Percentiles rank a stretch among this genome's conserved stretches.
These are phyloP conservation scores for Hyperopisus bebe DNA, from an alignment of 2,113 vertebrate species.

Conservation along the genomic window DNA sequence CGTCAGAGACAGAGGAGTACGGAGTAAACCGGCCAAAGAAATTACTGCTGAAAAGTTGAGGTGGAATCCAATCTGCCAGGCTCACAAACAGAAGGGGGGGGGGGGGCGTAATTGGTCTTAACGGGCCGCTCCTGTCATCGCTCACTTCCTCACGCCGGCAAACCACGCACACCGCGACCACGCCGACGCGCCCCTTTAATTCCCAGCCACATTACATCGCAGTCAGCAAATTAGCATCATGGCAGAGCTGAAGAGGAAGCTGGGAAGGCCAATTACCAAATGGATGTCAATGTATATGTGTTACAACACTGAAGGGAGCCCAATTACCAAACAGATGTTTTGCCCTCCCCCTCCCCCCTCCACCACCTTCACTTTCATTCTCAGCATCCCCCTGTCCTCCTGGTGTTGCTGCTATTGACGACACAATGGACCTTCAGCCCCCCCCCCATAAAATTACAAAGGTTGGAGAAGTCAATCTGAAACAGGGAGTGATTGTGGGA, in stretches of 20 bases:
- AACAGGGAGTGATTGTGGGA: constrained; percentile 23
- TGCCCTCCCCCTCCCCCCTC: constrained; percentile 36
- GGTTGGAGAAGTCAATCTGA: constrained; percentile 56
- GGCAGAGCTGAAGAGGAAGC: constrained; percentile 54
- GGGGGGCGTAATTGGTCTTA: not conserved
- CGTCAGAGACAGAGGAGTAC: not conserved
- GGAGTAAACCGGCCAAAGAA: not conserved
- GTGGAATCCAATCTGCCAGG: not conserved
- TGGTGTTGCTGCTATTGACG: constrained; percentile 44
- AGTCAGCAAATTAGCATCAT: constrained; percentile 51
- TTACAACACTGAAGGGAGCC: constrained; percentile 65
- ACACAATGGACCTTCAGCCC: constrained; percentile 30
- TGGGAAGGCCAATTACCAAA: constrained; percentile 65
- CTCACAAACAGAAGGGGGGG: not conserved
- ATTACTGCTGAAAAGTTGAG: not conserved
- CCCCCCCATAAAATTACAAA: constrained; percentile 39
- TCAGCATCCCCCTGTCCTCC: constrained; percentile 36
- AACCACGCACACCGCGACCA: not conserved
- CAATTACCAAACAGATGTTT: constrained; percentile 68
- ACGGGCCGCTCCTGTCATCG: not conserved
- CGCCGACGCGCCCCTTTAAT: constrained; percentile 1
- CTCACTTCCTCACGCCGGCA: not conserved
- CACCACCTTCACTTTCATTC: constrained; percentile 29
- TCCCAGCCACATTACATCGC: constrained; percentile 25
- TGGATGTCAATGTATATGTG: constrained; percentile 64